phyloP scores from a whole-genome alignment of 2,797 vertebrate species.

The Fratercula arctica region DNA sequence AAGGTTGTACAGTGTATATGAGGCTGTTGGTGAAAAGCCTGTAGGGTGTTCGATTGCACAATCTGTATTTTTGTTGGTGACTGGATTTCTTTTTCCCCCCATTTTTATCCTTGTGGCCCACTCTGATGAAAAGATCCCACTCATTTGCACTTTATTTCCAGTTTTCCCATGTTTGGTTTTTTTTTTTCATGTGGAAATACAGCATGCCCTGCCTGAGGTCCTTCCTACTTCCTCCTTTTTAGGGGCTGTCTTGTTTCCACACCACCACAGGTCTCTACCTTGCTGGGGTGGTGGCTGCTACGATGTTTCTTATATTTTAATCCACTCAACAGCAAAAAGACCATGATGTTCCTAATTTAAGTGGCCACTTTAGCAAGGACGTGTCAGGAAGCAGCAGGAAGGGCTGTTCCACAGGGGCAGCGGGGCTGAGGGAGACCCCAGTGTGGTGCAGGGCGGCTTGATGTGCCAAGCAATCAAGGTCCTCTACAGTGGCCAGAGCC shows the following conservation, averaged over 20 bases:
- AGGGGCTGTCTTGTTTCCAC: neutral
- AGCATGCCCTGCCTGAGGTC: neutral
- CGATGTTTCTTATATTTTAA: neutral
- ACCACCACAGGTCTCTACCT: accelerated
- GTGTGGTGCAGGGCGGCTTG: neutral
- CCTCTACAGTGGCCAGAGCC: neutral
- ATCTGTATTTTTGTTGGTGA: neutral
- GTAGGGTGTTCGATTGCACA: neutral
- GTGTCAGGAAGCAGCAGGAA: neutral
- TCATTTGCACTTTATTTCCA: neutral
- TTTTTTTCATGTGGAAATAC: neutral
- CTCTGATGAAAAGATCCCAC: neutral
- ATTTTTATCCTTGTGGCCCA: neutral
- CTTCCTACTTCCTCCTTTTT: neutral
- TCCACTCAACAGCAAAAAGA: neutral
- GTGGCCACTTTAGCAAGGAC: neutral
- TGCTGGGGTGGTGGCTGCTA: neutral
- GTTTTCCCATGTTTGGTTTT: neutral
- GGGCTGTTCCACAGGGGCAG: neutral
- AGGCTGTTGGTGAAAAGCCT: neutral
- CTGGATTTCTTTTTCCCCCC: neutral
- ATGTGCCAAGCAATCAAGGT: neutral
- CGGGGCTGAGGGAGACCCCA: neutral
- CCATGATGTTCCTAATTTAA: neutral
- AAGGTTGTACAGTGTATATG: neutral